These are phyloP conservation scores for Leptinotarsa defecta DNA, from an alignment of 1,140 invertebrate genomes.

Conservation along the genomic window DNA sequence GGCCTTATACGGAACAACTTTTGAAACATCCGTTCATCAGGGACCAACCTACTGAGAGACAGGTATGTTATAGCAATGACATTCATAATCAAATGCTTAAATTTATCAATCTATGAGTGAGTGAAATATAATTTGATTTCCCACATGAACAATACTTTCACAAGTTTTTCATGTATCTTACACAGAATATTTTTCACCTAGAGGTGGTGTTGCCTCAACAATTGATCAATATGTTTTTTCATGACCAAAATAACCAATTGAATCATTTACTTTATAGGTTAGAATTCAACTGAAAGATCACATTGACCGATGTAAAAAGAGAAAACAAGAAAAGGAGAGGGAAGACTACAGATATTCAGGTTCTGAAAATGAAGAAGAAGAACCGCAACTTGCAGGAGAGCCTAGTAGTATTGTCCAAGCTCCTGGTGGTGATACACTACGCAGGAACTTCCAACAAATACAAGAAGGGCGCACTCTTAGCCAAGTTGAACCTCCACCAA, in stretches of 20 bases:
- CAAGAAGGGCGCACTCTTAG: constrained; percentile 81
- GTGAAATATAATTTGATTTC: too few species aligned
- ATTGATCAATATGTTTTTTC: too few species aligned
- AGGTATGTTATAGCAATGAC: constrained; percentile 69
- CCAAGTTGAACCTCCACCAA: constrained; percentile 55
- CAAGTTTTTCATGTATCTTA: too few species aligned
- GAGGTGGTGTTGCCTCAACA: too few species aligned
- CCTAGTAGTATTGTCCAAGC: constrained; percentile 89
- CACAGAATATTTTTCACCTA: too few species aligned
- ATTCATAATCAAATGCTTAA: background rate
- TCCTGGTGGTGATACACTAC: constrained; percentile 85
- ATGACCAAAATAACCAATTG: too few species aligned
- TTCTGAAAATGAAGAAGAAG: constrained; percentile 88
- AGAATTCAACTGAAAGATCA: constrained; percentile 99
- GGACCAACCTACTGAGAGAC: constrained; percentile 96
- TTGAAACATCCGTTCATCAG: constrained; percentile 96
- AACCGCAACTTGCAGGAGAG: constrained; percentile 81
- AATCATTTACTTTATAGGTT: constrained; percentile 67
- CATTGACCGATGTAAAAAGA: constrained; percentile 95
- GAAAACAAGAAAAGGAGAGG: constrained; percentile 87
- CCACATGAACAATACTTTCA: too few species aligned
- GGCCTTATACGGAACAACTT: constrained; percentile 97
- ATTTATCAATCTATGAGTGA: background rate
- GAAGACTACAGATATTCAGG: constrained; percentile 85
- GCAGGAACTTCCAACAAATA: constrained; percentile 96